Evolutionary conservation across 2,113 vertebrate genomes (phyloP).

Genomic region (Lophochroa leadbeateri): DNA sequence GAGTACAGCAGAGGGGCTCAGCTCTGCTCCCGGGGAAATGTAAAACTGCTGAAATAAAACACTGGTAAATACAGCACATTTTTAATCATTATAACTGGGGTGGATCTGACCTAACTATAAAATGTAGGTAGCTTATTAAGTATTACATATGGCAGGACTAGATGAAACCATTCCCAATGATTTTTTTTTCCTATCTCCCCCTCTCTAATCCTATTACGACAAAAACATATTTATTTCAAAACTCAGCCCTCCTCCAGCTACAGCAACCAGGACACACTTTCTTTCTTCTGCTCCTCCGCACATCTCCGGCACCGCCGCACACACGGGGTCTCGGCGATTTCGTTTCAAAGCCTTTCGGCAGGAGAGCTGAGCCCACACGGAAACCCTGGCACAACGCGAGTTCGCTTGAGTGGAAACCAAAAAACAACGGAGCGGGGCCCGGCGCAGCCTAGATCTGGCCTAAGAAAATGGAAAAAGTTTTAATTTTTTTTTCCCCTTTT

Average conservation of each 20-base stretch:
- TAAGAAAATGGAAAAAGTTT: conserved; percentile 65
- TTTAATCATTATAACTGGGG: conserved; percentile 71
- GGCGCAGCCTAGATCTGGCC: conserved; percentile 59
- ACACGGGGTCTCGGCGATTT: conserved; percentile 60
- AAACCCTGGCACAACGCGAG: conserved; percentile 57
- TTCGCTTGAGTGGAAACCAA: conserved; percentile 47
- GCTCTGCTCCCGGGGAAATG: conserved; percentile 58
- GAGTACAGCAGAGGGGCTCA: conserved; percentile 41
- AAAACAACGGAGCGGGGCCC: conserved; percentile 24
- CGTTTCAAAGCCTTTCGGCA: conserved; percentile 58
- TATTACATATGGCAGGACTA: conserved; percentile 77
- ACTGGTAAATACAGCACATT: conserved; percentile 76
- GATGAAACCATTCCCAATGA: conserved; percentile 69
- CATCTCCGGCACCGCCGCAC: conserved; percentile 15
- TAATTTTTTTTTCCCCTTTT: conserved; percentile 9
- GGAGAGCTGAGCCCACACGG: conserved; percentile 56
- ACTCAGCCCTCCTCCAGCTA: conserved; percentile 57
- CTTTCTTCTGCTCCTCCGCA: conserved; percentile 8
- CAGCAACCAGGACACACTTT: conserved; percentile 35
- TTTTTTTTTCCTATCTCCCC: conserved; percentile 44
- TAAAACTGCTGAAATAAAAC: conserved; percentile 71
- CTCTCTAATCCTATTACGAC: conserved; percentile 73
- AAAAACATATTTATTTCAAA: conserved; percentile 66
- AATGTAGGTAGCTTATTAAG: conserved; percentile 74
- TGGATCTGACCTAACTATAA: conserved; percentile 75